Base-by-base conservation (phyloP, 1,140 invertebrate genomes). In the Eupristina koningsbergeri region DNA sequence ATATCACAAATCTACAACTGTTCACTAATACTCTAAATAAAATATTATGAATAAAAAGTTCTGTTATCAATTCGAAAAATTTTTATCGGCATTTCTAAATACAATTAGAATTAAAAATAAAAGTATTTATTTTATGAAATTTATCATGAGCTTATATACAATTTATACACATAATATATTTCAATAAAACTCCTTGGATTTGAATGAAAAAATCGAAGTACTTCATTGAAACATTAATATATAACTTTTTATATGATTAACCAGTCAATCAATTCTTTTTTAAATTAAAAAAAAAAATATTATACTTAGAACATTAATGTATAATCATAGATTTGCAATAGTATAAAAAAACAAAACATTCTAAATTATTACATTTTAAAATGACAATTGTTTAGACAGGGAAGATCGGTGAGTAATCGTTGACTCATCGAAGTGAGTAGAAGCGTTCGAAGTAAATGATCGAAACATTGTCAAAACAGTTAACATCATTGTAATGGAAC, bases 1-100 rank as follows among this genome's bases (percentile, higher is more conserved):
- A n/a, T n/a, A 5, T 79, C 26, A 79, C 36, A 67, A 79, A 79
- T 69, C 58, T 67, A 47, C 61, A 47, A 9, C 29, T 47, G 41
- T n/a, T 67, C 29, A 64, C n/a, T 34, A 64, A 67, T 41, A 45
- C 29, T 67, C 29, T 26, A 69, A 41, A 7, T 71, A n/a, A n/a
- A 41, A 71, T 71, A 58, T 58, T 58, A 58, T 58, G 7, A 58
- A 58, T 9, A 9, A 26, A 5, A 26, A 26, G 26, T 13, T 26
- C 26, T 58, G 3, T 58, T 26, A 58, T 58, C 26, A 13, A 3
- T 58, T 58, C 26, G 0, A 58, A 26, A 58, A 58, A 22, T 26
- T 22, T 13, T 58, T 9, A 64, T 67, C 36, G 29, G 3, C 17
- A 71, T 26, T n/a, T 45, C 5, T 45, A 45, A 45, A 45, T 45